Evolutionary conservation across 2,797 vertebrate genomes (phyloP), one percentile per base, ranked within the genome.

Genomic region (Taeniopygia guttata): DNA sequence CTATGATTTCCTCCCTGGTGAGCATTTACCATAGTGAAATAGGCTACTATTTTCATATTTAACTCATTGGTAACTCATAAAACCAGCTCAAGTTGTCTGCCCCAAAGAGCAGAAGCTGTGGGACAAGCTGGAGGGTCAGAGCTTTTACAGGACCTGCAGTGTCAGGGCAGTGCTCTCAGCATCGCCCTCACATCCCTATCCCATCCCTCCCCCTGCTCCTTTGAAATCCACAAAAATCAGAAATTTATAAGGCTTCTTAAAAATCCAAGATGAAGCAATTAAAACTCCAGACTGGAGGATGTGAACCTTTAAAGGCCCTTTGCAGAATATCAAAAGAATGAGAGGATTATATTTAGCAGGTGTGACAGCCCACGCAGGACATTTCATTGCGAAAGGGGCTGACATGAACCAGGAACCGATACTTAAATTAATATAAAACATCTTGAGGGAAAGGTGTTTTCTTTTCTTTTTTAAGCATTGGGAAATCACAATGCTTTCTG

Each of bases 381-480:
- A 96, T 97, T 97, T 97, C 96, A 96, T 95, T 96, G 98, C 92
- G 40, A 95, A 96, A 96, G 94, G 96, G 88, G 91, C 94, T 98
- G 97, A 98, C 97, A 96, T 95, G 97, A 97, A 97, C 97, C 97
- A 98, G 97, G 93, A 97, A 98, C 96, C 96, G 90, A 97, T 96
- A 96, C 97, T 98, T 97, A 97, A 97, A 98, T 98, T 98, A 98
- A 98, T 98, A 97, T 87, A 96, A 98, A 98, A 97, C 98, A 98
- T 98, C 97, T 98, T 98, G 95, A 68, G 90, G 95, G 68, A 95
- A 96, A 96, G 94, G 91, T 96, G 94, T 96, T 97, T 96, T 94
- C 84, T 91, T 94, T 96, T 89, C 75, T 94, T 95, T 95, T 94
- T 81, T 68, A 94, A 96, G 93, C 96, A 93, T 95, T 97, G 97